Evolutionary conservation across 2,113 vertebrate genomes (phyloP).

Genomic region (Astur gentilis): DNA sequence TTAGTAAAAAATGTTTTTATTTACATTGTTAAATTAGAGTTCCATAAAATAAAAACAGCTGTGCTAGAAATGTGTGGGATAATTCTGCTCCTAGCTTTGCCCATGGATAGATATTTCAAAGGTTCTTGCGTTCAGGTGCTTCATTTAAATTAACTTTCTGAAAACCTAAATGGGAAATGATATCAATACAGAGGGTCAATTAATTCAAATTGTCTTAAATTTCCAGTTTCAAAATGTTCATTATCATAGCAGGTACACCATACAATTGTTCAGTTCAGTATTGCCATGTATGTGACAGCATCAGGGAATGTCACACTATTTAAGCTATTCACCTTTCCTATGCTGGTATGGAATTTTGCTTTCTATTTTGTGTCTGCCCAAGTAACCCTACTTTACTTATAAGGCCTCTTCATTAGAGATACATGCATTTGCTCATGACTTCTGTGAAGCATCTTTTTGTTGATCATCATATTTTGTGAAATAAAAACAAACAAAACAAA

Average conservation of each 20-base stretch:
- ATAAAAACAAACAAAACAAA: not conserved
- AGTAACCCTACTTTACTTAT: not conserved
- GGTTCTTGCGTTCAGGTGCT: not conserved
- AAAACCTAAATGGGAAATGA: not conserved
- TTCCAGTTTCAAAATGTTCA: not conserved
- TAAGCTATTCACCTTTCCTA: not conserved
- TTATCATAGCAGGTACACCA: not conserved
- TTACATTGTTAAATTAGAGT: not conserved
- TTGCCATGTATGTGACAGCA: not conserved
- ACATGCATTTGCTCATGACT: not conserved
- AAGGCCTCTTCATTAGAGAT: not conserved
- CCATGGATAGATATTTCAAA: not conserved
- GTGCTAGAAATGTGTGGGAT: not conserved
- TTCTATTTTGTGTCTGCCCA: not conserved
- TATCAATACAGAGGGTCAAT: not conserved
- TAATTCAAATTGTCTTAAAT: not conserved
- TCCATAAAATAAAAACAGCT: not conserved
- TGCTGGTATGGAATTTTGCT: not conserved
- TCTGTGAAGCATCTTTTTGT: not conserved
- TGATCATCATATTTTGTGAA: not conserved
- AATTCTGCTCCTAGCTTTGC: not conserved
- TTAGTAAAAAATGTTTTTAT: not conserved
- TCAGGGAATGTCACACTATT: not conserved
- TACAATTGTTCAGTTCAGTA: not conserved
- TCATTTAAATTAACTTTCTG: not conserved